Base-by-base conservation (phyloP, 2,888 invertebrate genomes). In the Metellina segmentata region DNA sequence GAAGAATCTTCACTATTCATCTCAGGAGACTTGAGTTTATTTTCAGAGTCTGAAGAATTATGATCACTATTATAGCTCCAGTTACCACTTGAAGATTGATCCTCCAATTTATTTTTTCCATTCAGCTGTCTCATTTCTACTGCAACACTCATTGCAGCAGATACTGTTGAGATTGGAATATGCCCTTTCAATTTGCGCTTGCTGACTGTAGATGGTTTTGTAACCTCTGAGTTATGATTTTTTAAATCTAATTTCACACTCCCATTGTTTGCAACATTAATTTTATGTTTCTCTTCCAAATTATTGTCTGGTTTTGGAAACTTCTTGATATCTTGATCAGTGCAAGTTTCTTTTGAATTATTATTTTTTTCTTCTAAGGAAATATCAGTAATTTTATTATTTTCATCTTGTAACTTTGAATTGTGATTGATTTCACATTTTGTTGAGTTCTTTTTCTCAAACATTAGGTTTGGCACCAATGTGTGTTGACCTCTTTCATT, bases 1-100 rank as follows among this genome's bases (percentile, higher is more conserved):
- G 69, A 5, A 49, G 78, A 61, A 83, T 72, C 70, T 48, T 16
- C 20, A 7, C 72, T 75, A 51, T 75, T 53, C 7, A 16, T 4
- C n/a, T 89, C 87, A 51, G 1, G 51, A 51, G 20, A 51, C 5
- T 69, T 71, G 11, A 53, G 52, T 75, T 69, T 81, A 13, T 77
- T 81, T n/a, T 88, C 89, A 11, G 85, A 85, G 51, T 85, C 88
- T 7, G 87, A 87, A n/a, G 91, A 91, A 70, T 72, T 83, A 9
- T 71, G 72, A 82, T 87, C 78, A 0, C 98, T 98, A 94, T 98
- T 98, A 4, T 97, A 98, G 93, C 98, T 98, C 98, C 98, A 98
- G 95, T 98, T 98, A 72, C 98, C 98, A 94, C 97, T 97, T 1
- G 98, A 98, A 95, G 98, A 97, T 7, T 94, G 94, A 49, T 92